Base-by-base conservation (phyloP, 2,888 invertebrate species). In the Mythimna ferrago region DNA sequence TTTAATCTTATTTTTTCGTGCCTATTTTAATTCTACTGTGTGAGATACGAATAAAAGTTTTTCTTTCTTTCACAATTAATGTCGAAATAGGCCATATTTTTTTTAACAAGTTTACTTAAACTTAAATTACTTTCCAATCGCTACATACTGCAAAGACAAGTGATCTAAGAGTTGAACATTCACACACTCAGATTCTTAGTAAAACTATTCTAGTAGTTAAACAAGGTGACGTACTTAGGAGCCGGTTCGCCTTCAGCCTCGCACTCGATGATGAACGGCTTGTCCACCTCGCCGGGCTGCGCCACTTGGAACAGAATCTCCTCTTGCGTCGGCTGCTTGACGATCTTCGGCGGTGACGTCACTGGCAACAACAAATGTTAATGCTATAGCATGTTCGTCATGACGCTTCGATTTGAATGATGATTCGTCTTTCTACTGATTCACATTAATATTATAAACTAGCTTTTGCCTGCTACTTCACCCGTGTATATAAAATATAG, bases 161-260 rank as follows among this genome's bases (percentile, higher is more conserved):
- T 56, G 35, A 38, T 72, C n/a, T 35, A 76, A 67, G 16, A 56
- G 26, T 21, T 16, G 51, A 53, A 71, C n/a, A 21, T 26, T 70
- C 32, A 61, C 16, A 51, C 73, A 14, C 11, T 61, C 21, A 48
- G 21, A 38, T 44, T 78, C 10, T 21, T 54, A 21, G 38, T 64
- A 54, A 61, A 58, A 48, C 48, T 16, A 66, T 66, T 61, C 6
- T 66, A 72, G 48, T 44, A 14, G 44, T 4, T 66, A 70, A 66
- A 61, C 71, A 72, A 73, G 71, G 38, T 66, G 51, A 97, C 97
- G 97, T 97, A 99, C 99, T 97, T 98, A 70, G 99, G 99, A 84
- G 98, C 98, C 16, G 99, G 99, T 94, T 99, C 98, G 86, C 99
- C 99, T 93, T 98, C 98, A 19, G 99, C 99, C 94, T 99, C 99